phyloP scores from a whole-genome alignment of 2,888 invertebrate genomes.

The Amphipyra tragopoginis region DNA sequence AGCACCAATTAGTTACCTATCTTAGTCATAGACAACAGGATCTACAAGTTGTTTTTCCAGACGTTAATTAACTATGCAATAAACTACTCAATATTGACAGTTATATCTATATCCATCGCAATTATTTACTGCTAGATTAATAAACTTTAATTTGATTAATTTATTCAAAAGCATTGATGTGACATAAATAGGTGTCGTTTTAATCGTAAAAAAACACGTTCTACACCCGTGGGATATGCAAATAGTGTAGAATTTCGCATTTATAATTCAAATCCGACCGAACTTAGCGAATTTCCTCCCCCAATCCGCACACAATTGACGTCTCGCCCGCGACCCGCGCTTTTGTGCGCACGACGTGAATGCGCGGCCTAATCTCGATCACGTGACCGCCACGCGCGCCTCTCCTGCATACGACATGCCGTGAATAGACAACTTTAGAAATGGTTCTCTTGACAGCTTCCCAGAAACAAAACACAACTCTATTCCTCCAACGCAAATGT shows the following conservation, averaged over 20 bases:
- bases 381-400: constrained; percentile 84
- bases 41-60: constrained; percentile 38
- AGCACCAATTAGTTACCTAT: constrained; percentile 22
- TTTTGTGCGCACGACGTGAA: constrained; percentile 86
- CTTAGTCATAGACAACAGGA: constrained; percentile 44
- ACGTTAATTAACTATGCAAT: constrained; percentile 42
- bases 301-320: constrained; percentile 85
- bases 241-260: constrained; percentile 84
- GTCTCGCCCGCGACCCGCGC: constrained; percentile 80
- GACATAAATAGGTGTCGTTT: constrained; percentile 53
- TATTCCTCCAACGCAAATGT: constrained; percentile 62
- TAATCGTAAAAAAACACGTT: constrained; percentile 58
- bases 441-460: constrained; percentile 51
- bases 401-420: constrained; percentile 85
- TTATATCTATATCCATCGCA: constrained; percentile 38
- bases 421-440: constrained; percentile 71
- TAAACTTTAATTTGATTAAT: constrained; percentile 28
- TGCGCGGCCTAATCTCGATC: constrained; percentile 85
- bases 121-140: constrained; percentile 22
- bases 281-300: constrained; percentile 86
- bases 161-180: constrained; percentile 45
- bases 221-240: constrained; percentile 86
- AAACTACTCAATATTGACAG: constrained; percentile 46
- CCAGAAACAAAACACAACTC: constrained; percentile 62
- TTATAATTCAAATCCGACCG: constrained; percentile 88